Conservation (phyloP, 1,140 invertebrate genomes). For the Caenorhabditis tropicalis region DNA sequence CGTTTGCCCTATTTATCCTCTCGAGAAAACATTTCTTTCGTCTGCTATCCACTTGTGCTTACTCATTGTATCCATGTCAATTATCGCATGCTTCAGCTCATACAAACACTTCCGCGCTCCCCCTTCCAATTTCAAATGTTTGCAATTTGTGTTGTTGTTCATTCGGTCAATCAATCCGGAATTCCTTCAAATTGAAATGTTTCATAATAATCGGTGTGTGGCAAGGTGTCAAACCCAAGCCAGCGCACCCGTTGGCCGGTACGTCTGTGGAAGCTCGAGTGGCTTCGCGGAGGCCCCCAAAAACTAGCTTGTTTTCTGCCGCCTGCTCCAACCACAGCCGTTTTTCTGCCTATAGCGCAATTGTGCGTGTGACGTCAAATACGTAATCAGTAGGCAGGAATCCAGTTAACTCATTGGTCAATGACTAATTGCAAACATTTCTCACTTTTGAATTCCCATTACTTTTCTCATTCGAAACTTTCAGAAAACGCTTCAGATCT, state of each 20-base stretch:
- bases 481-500: neutral
- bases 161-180: conserved; percentile 29
- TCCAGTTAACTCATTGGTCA: neutral
- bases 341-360: neutral
- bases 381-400: conserved; percentile 31
- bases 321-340: neutral
- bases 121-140: neutral
- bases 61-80: conserved; percentile 42
- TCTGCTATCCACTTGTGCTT: conserved; percentile 12
- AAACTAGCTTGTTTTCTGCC: conserved; percentile 31
- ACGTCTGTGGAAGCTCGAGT: conserved; percentile 19
- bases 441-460: neutral
- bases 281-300: conserved; percentile 30
- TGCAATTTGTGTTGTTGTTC: conserved; percentile 3
- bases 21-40: neutral
- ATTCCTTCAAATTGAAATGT: conserved; percentile 26
- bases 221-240: conserved; percentile 35
- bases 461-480: neutral
- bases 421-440: conserved; percentile 42
- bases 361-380: conserved; percentile 26
- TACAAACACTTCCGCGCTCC: conserved; percentile 19
- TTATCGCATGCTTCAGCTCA: conserved; percentile 34
- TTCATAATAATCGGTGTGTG: conserved; percentile 42
- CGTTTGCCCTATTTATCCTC: conserved; percentile 2
- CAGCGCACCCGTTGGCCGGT: conserved; percentile 13